These are phyloP conservation scores for Parotocinclus haroldoi DNA, from an alignment of 2,797 vertebrate genomes.

Conservation along the genomic window DNA sequence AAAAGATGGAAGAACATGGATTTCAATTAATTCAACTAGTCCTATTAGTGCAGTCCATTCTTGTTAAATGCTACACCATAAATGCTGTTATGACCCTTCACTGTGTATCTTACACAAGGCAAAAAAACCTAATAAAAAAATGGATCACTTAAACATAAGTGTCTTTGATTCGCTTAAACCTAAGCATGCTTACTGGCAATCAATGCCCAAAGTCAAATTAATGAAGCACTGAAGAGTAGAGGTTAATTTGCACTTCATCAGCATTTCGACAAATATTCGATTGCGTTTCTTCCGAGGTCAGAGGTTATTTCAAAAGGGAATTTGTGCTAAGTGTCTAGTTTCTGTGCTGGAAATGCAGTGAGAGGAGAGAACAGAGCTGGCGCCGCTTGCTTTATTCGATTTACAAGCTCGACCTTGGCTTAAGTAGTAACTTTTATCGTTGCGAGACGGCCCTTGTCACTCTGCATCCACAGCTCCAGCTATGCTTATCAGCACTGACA, in stretches of 20 bases:
- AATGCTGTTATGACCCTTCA: too few relatives aligned
- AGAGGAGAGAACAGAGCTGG: not conserved
- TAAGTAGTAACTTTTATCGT: conserved; percentile 35
- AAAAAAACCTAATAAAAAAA: too few relatives aligned
- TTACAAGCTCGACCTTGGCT: conserved; percentile 27
- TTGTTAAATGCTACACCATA: too few relatives aligned
- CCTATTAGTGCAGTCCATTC: too few relatives aligned
- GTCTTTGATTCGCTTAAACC: conserved; percentile 8
- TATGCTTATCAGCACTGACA: conserved; percentile 37
- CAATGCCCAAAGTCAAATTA: conserved; percentile 32
- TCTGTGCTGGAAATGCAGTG: not conserved
- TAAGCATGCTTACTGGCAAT: conserved; percentile 21
- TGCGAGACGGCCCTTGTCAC: conserved; percentile 33
- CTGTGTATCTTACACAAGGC: too few relatives aligned
- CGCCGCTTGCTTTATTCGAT: conserved; percentile 28
- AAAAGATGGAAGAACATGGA: too few relatives aligned
- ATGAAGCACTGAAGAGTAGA: conserved; percentile 19
- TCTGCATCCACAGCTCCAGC: conserved; percentile 16
- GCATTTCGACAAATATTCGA: conserved; percentile 25
- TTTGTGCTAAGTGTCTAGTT: not conserved
- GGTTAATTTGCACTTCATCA: conserved; percentile 33
- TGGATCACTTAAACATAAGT: not conserved
- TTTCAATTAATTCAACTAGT: too few relatives aligned
- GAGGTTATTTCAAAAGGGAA: conserved; percentile 16
- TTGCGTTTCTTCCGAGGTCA: conserved; percentile 8